Percentiles rank a stretch among this genome's conserved stretches.
phyloP scores from a whole-genome alignment of 2,113 vertebrate species.

The Bufo gargarizans region DNA sequence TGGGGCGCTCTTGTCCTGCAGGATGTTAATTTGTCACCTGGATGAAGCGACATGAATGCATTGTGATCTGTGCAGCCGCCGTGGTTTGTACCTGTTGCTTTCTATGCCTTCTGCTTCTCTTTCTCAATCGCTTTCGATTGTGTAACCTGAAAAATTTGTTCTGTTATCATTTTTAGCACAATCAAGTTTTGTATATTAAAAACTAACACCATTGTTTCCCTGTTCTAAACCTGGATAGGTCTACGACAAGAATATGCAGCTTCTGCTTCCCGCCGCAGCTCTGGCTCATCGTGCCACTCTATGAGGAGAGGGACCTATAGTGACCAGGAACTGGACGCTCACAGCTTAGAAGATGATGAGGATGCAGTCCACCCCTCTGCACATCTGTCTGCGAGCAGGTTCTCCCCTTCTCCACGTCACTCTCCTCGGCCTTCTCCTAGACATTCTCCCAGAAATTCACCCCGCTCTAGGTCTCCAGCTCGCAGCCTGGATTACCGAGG shows the following conservation, averaged over 20 bases:
- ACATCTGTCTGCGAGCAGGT: constrained; percentile 85
- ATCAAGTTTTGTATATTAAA: background rate
- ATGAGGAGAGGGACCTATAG: constrained; percentile 91
- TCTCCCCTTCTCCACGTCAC: constrained; percentile 92
- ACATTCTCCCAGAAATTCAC: constrained; percentile 88
- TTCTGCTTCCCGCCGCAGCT: constrained; percentile 91
- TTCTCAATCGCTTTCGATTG: too few species aligned
- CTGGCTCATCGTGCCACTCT: constrained; percentile 95
- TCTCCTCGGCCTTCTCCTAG: constrained; percentile 91
- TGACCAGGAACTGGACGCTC: constrained; percentile 95
- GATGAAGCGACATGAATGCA: too few species aligned
- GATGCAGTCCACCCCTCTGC: constrained; percentile 84
- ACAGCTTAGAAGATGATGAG: constrained; percentile 96
- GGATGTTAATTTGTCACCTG: too few species aligned
- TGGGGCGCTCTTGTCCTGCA: too few species aligned
- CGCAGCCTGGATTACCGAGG: constrained; percentile 89
- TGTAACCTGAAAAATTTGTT: too few species aligned
- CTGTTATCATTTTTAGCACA: too few species aligned
- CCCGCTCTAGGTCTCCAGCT: constrained; percentile 91
- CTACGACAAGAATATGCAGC: constrained; percentile 96
- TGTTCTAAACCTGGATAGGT: constrained; percentile 71
- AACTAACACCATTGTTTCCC: background rate
- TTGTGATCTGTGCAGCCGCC: too few species aligned
- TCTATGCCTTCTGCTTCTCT: background rate
- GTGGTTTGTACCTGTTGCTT: background rate